These are phyloP conservation scores for Sweltsa coloradensis DNA, from an alignment of 1,140 invertebrate genomes.

Conservation along the genomic window DNA sequence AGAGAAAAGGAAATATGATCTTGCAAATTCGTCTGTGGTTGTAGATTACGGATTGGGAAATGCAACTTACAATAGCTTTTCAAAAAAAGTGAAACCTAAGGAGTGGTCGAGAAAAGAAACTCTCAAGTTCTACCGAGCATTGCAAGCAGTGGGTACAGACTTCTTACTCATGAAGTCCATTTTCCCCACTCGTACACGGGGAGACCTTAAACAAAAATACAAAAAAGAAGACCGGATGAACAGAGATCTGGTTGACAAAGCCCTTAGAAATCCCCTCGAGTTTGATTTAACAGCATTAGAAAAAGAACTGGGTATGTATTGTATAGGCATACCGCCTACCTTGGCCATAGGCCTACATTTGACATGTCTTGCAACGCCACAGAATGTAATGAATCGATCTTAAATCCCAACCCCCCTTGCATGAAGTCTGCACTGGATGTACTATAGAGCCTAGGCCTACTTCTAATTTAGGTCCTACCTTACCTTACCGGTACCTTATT, in stretches of 20 bases:
- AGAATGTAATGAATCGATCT: too few species aligned
- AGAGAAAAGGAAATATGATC: conserved; percentile 42
- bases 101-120: conserved; percentile 47
- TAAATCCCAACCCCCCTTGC: too few species aligned
- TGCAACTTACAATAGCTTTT: conserved; percentile 45
- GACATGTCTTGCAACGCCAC: too few species aligned
- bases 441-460: too few species aligned
- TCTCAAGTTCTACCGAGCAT: conserved; percentile 73
- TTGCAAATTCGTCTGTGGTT: conserved; percentile 49
- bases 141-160: conserved; percentile 78
- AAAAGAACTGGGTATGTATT: conserved; percentile 31
- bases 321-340: too few species aligned
- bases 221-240: conserved; percentile 50
- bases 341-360: too few species aligned
- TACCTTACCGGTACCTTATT: too few species aligned
- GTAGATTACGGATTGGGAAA: conserved; percentile 41
- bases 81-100: conserved; percentile 26
- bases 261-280: conserved; percentile 33
- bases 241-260: conserved; percentile 38
- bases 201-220: conserved; percentile 71
- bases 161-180: conserved; percentile 75
- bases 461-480: too few species aligned
- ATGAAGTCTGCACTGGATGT: too few species aligned
- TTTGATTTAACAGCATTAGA: conserved; percentile 37
- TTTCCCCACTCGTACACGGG: conserved; percentile 62